Conservation (phyloP, 1,140 invertebrate genomes). For the Sycophaga agraensis region DNA sequence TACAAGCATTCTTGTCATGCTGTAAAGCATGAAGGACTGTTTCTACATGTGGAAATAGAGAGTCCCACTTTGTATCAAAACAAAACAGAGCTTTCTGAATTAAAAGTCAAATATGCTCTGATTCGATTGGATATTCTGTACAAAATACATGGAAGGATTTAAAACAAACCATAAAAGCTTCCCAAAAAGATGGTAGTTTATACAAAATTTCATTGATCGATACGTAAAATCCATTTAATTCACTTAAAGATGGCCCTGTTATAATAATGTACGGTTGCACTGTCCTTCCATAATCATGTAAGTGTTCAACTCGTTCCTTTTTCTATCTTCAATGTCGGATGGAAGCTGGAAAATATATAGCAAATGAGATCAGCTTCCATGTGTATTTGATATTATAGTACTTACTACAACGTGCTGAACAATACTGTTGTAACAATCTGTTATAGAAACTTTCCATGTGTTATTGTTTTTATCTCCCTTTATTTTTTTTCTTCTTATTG, state of each 20-base stretch:
- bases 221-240: not conserved
- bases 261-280: not conserved
- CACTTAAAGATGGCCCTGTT: not conserved
- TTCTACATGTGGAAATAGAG: not conserved
- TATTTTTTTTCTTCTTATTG: not conserved
- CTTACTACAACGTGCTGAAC: not conserved
- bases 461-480: not conserved
- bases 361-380: not conserved
- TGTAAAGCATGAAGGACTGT: not conserved
- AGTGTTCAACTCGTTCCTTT: not conserved
- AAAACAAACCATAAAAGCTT: conserved; percentile 16
- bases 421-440: not conserved
- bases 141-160: conserved; percentile 21
- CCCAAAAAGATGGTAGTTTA: not conserved
- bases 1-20: too few species aligned
- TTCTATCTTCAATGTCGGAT: not conserved
- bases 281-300: not conserved
- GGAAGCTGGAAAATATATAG: conserved; percentile 11
- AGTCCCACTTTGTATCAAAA: conserved; percentile 8
- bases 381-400: not conserved
- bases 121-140: not conserved
- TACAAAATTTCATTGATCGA: not conserved
- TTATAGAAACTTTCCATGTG: conserved; percentile 1
- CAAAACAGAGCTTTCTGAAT: conserved; percentile 16
- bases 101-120: conserved; percentile 24